A percentile compares a stretch with the other conserved stretches of the same genome.
These are phyloP conservation scores for Pollenia labialis DNA, from an alignment of 2,888 invertebrate species.

Conservation along the genomic window DNA sequence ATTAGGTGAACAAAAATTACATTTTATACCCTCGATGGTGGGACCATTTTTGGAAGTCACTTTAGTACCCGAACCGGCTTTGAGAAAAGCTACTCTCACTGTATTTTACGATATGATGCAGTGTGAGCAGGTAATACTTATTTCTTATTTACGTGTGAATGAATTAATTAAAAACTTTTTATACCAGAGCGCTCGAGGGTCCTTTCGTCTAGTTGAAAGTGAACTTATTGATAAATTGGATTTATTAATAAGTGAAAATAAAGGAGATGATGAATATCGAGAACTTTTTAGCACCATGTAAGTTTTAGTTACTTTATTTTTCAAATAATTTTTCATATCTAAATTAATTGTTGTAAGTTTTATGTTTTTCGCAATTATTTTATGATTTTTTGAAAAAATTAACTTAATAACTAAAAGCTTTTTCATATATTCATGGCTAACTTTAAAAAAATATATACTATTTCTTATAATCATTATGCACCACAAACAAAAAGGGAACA, in stretches of 20 bases:
- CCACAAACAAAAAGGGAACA: conserved; percentile 89
- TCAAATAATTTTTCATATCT: neutral
- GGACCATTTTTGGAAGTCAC: conserved; percentile 97
- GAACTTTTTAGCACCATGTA: conserved; percentile 97
- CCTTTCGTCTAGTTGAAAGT: conserved; percentile 95
- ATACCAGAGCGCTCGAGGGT: conserved; percentile 88
- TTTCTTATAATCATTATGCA: conserved; percentile 72
- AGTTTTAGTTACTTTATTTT: conserved; percentile 89
- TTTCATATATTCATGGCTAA: conserved; percentile 70
- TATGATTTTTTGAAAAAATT: conserved; percentile 50
- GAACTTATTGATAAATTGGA: conserved; percentile 97
- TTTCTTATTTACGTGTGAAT: neutral
- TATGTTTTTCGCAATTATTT: conserved; percentile 53
- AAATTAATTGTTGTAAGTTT: conserved; percentile 45
- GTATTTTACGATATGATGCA: conserved; percentile 98
- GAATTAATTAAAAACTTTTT: conserved; percentile 2
- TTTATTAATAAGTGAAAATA: conserved; percentile 95
- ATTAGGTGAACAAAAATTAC: conserved; percentile 93
- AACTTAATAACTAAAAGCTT: conserved; percentile 75
- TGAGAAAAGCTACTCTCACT: conserved; percentile 94
- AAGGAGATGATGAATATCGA: conserved; percentile 96
- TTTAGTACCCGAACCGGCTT: conserved; percentile 92
- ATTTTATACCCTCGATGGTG: conserved; percentile 96
- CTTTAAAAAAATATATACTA: conserved; percentile 49
- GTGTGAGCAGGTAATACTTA: conserved; percentile 88